Evolutionary conservation across 2,888 invertebrate genomes (phyloP).

Genomic region (Torymus tubicola): DNA sequence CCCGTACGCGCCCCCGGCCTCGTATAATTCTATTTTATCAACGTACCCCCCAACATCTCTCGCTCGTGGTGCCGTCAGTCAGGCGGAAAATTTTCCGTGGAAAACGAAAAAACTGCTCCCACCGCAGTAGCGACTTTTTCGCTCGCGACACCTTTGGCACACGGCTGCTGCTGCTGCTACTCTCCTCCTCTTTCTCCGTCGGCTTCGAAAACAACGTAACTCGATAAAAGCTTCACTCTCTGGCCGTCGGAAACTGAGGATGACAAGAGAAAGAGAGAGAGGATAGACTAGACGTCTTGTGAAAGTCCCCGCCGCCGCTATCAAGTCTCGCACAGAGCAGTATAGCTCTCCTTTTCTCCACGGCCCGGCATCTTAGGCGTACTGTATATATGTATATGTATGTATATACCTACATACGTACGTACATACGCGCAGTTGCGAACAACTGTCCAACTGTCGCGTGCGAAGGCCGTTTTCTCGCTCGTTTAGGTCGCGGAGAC

Average conservation of each 20-base stretch:
- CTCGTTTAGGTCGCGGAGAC: conserved; percentile 6
- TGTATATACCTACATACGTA: not conserved
- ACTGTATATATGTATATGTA: not conserved
- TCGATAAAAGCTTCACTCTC: conserved; percentile 66
- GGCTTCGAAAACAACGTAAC: conserved; percentile 60
- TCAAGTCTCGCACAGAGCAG: conserved; percentile 27
- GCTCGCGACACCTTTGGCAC: not conserved
- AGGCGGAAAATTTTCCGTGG: no score
- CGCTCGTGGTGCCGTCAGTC: no score
- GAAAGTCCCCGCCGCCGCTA: conserved; percentile 27
- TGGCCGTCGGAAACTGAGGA: conserved; percentile 48
- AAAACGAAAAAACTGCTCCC: not conserved
- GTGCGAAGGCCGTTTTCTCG: not conserved
- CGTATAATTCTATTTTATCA: no score
- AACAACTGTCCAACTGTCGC: conserved; percentile 54
- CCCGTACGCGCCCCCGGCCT: no score
- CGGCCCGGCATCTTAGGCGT: not conserved
- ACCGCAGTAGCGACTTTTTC: not conserved
- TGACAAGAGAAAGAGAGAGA: conserved; percentile 33
- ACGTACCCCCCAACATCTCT: no score
- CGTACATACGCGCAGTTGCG: conserved; percentile 5
- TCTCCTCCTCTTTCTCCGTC: no score
- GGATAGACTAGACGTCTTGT: conserved; percentile 22
- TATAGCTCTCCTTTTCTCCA: not conserved
- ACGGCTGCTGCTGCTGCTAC: no score